Conservation (phyloP, 2,888 invertebrate species). For the Linyphia triangularis region DNA sequence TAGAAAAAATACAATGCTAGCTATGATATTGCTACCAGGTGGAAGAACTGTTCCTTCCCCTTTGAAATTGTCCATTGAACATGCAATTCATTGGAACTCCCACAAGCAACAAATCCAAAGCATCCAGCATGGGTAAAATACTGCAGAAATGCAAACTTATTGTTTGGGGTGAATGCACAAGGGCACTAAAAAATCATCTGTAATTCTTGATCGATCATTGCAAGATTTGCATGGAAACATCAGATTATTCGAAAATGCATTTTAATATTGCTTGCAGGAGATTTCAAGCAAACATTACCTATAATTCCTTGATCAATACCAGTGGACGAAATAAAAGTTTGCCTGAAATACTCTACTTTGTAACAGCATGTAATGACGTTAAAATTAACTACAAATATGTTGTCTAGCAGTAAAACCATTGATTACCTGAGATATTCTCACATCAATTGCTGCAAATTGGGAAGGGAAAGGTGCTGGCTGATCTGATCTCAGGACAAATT, state of each 20-base stretch:
- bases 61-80: slow-evolving; percentile 69
- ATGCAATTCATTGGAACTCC: slow-evolving; percentile 77
- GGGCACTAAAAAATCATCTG: slow-evolving; percentile 31
- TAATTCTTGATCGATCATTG: too few species aligned
- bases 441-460: slow-evolving; percentile 14
- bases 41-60: slow-evolving; percentile 76
- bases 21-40: neutral
- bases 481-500: slow-evolving; percentile 63
- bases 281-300: neutral
- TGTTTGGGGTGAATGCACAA: slow-evolving; percentile 73
- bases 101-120: slow-evolving; percentile 78
- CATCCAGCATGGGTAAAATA: slow-evolving; percentile 77
- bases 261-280: slow-evolving; percentile 63
- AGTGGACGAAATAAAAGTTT: neutral
- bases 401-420: slow-evolving; percentile 13
- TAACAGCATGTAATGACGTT: neutral
- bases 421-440: too few species aligned
- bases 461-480: slow-evolving; percentile 74
- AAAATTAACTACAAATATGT: slow-evolving; percentile 13
- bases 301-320: neutral
- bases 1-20: neutral
- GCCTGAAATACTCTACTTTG: neutral
- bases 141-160: too few species aligned
- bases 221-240: too few species aligned
- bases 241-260: too few species aligned